phyloP scores from a whole-genome alignment of 2,113 vertebrate species.

The Sapayoa aenigma region DNA sequence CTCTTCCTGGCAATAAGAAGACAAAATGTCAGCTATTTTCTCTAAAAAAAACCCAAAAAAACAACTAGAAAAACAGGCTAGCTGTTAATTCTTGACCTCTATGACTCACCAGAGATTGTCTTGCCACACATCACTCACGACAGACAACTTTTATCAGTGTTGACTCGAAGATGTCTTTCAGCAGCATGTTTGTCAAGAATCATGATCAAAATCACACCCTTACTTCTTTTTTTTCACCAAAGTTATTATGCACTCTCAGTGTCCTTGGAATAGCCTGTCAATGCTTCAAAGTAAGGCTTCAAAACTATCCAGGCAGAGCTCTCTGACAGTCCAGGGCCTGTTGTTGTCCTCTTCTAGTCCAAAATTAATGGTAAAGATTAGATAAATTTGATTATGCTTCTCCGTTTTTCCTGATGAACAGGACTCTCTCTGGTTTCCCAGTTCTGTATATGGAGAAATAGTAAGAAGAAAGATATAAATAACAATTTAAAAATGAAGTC shows the following conservation, averaged over 20 bases:
- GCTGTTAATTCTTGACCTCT: not conserved
- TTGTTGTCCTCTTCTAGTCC: not conserved
- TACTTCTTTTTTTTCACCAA: not conserved
- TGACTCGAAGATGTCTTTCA: not conserved
- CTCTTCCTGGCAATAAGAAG: not conserved
- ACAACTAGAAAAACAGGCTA: not conserved
- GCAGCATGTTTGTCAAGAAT: not conserved
- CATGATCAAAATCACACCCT: not conserved
- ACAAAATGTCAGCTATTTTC: constrained; percentile 3
- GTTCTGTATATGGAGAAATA: not conserved
- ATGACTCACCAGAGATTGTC: not conserved
- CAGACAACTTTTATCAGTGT: not conserved
- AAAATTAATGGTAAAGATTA: not conserved
- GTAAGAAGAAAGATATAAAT: not conserved
- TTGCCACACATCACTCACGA: not conserved
- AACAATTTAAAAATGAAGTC: not conserved
- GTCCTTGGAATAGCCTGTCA: not conserved
- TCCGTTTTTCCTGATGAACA: not conserved
- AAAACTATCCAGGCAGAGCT: not conserved
- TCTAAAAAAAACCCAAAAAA: not conserved
- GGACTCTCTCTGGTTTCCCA: not conserved
- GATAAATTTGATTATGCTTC: not conserved
- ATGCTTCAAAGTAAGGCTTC: not conserved
- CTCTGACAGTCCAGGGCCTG: not conserved
- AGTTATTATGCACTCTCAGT: not conserved